Percentiles rank a stretch among this genome's conserved stretches.
Conservation (phyloP, 2,113 vertebrate genomes). For the Gnathochromis pfefferi region DNA sequence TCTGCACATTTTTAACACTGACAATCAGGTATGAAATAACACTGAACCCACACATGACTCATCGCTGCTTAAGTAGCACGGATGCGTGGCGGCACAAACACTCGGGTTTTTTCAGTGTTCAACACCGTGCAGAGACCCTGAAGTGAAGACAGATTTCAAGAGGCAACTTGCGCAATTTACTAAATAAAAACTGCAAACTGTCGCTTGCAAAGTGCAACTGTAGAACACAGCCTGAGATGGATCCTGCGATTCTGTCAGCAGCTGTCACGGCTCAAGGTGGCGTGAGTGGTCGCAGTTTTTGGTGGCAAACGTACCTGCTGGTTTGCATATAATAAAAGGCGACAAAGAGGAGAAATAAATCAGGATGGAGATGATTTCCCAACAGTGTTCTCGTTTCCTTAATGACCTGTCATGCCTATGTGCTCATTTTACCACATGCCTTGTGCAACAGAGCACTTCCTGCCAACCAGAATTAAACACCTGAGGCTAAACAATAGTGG, state of each 20-base stretch:
- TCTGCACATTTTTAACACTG: neutral
- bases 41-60: neutral
- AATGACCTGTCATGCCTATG: slow-evolving; percentile 23
- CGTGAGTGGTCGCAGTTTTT: neutral
- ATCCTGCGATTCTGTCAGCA: neutral
- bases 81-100: neutral
- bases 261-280: neutral
- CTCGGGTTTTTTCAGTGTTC: neutral
- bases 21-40: neutral
- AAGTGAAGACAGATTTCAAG: neutral
- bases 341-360: neutral
- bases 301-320: neutral
- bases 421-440: slow-evolving; percentile 27
- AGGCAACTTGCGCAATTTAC: neutral
- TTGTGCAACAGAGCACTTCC: slow-evolving; percentile 51
- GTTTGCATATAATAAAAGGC: neutral
- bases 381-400: slow-evolving; percentile 9
- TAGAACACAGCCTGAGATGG: neutral
- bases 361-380: slow-evolving; percentile 19
- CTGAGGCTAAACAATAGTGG: slow-evolving; percentile 56
- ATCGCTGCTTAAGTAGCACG: neutral
- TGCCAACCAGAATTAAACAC: slow-evolving; percentile 55
- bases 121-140: neutral
- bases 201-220: neutral
- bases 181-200: slow-evolving; percentile 1